Conservation (phyloP, 2,797 vertebrate species). For the Catostomus latipinnis region DNA sequence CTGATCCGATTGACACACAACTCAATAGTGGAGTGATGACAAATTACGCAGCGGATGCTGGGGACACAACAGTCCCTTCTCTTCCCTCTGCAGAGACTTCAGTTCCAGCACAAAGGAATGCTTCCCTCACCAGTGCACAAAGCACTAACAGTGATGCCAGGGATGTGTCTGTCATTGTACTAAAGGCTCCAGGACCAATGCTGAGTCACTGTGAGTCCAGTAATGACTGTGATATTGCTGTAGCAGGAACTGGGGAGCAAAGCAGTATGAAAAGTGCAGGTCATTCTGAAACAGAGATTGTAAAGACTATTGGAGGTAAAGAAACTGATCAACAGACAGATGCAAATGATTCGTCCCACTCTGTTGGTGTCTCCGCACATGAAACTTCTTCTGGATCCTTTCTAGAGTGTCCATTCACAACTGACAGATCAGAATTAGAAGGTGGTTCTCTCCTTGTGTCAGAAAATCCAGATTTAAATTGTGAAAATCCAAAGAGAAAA, state of each 20-base stretch:
- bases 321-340: constrained; percentile 20
- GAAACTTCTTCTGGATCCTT: constrained; percentile 15
- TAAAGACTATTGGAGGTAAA: constrained; percentile 30
- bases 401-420: constrained; percentile 12
- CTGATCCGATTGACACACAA: constrained; percentile 52
- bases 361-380: not conserved
- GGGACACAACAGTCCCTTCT: constrained; percentile 28
- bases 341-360: not conserved
- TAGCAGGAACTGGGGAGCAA: constrained; percentile 59
- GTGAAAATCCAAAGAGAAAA: constrained; percentile 31
- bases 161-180: constrained; percentile 55
- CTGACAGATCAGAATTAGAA: constrained; percentile 13
- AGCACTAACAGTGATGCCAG: constrained; percentile 37
- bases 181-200: constrained; percentile 71
- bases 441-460: not conserved
- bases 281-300: constrained; percentile 23
- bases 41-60: constrained; percentile 25
- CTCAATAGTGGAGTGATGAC: constrained; percentile 33
- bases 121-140: constrained; percentile 49
- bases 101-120: constrained; percentile 50
- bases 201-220: constrained; percentile 76
- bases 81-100: constrained; percentile 46
- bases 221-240: constrained; percentile 67
- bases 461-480: constrained; percentile 17
- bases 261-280: constrained; percentile 11